phyloP scores from a whole-genome alignment of 2,888 invertebrate genomes.

The Chorisops tibialis region DNA sequence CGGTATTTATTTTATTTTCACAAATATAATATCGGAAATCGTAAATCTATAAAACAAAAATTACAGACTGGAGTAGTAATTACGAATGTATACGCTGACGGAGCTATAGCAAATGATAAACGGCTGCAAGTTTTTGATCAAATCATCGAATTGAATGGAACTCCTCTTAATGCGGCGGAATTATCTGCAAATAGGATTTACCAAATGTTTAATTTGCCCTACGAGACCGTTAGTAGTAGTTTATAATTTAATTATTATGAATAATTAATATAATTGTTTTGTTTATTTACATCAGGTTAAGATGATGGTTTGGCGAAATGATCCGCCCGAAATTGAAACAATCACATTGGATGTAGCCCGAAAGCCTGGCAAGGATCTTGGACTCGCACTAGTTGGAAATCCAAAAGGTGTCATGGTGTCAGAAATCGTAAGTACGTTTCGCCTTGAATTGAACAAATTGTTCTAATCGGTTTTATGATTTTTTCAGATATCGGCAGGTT shows the following conservation, averaged over 20 bases:
- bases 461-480: background rate
- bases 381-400: constrained; percentile 79
- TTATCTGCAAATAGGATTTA: constrained; percentile 82
- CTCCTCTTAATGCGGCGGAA: constrained; percentile 70
- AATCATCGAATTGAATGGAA: constrained; percentile 82
- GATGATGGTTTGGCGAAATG: constrained; percentile 77
- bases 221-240: constrained; percentile 58
- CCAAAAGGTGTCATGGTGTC: constrained; percentile 85
- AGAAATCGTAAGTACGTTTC: constrained; percentile 70
- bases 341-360: constrained; percentile 81
- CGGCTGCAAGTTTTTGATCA: constrained; percentile 90
- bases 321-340: constrained; percentile 70
- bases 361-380: constrained; percentile 84
- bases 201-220: constrained; percentile 77
- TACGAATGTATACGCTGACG: constrained; percentile 88
- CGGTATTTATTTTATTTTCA: constrained; percentile 50
- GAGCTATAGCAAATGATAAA: constrained; percentile 86
- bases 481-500: constrained; percentile 63
- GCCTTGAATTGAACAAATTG: background rate
- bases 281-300: constrained; percentile 60
- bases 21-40: background rate
- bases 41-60: background rate
- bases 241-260: background rate
- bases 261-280: background rate
- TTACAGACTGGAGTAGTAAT: constrained; percentile 82